Percentiles rank a stretch among this genome's conserved stretches.
Conservation (phyloP, 1,140 invertebrate genomes). For the Bombus impatiens region DNA sequence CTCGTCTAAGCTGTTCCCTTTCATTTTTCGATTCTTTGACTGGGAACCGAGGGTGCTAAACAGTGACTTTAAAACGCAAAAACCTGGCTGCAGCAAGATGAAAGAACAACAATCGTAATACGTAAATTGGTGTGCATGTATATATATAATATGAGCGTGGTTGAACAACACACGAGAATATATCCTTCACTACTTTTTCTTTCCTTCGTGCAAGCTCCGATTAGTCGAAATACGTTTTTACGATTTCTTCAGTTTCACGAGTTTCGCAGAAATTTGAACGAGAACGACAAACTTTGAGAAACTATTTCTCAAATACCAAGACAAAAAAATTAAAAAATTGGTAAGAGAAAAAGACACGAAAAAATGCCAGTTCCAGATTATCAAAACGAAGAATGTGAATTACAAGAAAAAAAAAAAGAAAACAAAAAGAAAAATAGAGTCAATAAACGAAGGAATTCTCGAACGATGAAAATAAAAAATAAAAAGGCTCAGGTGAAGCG, state of each 20-base stretch:
- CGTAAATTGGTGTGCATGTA: constrained; percentile 70
- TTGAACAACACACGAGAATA: constrained; percentile 3
- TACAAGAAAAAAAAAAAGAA: neutral
- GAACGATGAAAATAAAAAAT: constrained; percentile 7
- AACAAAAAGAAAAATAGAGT: neutral
- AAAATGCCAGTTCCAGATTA: neutral
- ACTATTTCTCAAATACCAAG: too few species aligned
- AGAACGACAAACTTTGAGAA: neutral
- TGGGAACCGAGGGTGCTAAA: constrained; percentile 43
- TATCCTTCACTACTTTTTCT: neutral
- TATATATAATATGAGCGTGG: constrained; percentile 62
- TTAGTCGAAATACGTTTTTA: too few species aligned
- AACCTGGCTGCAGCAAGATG: constrained; percentile 58
- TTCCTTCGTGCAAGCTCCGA: too few species aligned
- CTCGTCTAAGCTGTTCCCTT: constrained; percentile 49
- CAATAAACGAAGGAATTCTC: neutral
- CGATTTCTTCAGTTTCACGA: neutral
- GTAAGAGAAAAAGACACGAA: neutral
- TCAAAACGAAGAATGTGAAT: neutral
- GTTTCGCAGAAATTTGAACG: neutral
- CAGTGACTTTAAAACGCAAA: constrained; percentile 62
- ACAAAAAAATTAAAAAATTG: neutral
- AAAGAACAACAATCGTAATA: constrained; percentile 59
- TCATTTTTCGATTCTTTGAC: constrained; percentile 30
- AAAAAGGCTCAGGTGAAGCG: constrained; percentile 45